phyloP scores from a whole-genome alignment of 2,888 invertebrate genomes.

The Habrosyne pyritoides region DNA sequence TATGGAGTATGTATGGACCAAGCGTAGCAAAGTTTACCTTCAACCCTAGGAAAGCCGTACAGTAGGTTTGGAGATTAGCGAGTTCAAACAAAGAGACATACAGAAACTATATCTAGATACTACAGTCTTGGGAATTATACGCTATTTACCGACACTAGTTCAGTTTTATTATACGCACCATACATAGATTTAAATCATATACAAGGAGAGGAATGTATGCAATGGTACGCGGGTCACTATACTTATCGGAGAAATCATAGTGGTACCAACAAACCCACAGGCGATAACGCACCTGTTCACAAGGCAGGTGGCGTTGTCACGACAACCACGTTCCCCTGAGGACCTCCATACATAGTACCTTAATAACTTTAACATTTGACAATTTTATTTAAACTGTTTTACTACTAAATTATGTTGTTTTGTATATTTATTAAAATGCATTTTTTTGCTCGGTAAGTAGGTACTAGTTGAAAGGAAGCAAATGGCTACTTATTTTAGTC shows the following conservation, averaged over 20 bases:
- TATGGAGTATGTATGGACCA: too few relatives aligned
- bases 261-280: constrained; percentile 2
- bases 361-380: not conserved
- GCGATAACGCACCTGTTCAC: constrained; percentile 4
- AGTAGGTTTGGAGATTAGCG: too few relatives aligned
- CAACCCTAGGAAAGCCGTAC: too few relatives aligned
- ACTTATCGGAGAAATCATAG: not conserved
- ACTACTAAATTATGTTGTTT: not conserved
- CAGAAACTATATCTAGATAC: too few relatives aligned
- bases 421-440: too few relatives aligned
- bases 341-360: not conserved
- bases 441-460: too few relatives aligned
- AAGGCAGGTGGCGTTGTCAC: not conserved
- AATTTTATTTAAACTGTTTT: not conserved
- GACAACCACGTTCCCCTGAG: not conserved
- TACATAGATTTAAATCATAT: not conserved
- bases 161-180: too few relatives aligned
- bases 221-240: not conserved
- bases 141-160: too few relatives aligned
- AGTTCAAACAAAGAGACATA: too few relatives aligned
- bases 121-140: too few relatives aligned
- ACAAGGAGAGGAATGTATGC: not conserved
- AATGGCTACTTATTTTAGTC: too few relatives aligned
- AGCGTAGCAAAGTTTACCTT: too few relatives aligned
- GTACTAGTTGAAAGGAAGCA: not conserved